Conservation (phyloP, 2,797 vertebrate genomes). For the Paedocypris micromegethes region DNA sequence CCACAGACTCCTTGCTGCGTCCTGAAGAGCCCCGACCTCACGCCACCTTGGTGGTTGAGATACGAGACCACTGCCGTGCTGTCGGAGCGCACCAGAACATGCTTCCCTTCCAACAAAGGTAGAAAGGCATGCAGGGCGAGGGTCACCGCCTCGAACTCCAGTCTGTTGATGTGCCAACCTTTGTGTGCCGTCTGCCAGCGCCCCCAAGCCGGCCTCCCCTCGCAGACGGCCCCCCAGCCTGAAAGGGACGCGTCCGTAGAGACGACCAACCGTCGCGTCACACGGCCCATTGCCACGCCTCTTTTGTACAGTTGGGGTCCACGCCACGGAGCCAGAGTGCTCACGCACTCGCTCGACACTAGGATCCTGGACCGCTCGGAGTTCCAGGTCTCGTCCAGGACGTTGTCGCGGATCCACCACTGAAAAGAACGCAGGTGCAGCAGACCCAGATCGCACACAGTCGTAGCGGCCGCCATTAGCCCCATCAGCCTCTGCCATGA, state of each 20-base stretch:
- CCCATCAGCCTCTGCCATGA: neutral
- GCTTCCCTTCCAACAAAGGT: neutral
- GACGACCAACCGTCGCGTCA: too few species aligned
- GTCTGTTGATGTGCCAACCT: neutral
- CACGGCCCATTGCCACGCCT: too few species aligned
- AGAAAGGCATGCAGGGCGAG: neutral
- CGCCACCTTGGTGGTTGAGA: too few species aligned
- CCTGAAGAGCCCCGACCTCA: slow-evolving; percentile 41
- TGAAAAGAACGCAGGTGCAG: neutral
- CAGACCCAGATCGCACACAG: neutral
- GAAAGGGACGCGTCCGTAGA: too few species aligned
- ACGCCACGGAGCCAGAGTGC: too few species aligned
- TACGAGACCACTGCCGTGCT: neutral
- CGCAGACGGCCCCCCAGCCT: too few species aligned
- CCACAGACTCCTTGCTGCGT: neutral
- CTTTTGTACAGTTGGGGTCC: too few species aligned
- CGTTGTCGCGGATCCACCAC: neutral
- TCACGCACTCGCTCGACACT: too few species aligned
- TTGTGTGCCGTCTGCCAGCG: too few species aligned
- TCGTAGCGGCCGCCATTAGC: neutral
- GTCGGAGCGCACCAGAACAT: neutral
- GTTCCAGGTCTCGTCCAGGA: too few species aligned
- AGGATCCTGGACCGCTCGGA: too few species aligned
- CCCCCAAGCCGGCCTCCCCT: too few species aligned
- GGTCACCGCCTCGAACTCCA: neutral